A percentile compares a stretch with the other conserved stretches of the same genome.
Conservation (phyloP, 64 coral and sea anemone species). For the Actinia equina region DNA sequence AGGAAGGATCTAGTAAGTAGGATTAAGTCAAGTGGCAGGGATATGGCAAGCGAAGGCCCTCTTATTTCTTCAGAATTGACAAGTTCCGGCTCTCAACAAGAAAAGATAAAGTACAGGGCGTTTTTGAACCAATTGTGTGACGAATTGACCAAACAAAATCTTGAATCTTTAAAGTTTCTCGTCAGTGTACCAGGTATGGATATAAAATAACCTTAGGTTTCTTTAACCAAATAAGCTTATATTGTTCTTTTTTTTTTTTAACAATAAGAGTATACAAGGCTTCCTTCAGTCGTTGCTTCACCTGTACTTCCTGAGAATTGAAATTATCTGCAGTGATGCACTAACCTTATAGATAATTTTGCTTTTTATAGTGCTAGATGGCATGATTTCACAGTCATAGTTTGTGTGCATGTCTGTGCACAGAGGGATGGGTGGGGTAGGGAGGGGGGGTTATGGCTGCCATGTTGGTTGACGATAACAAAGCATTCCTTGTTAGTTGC, state of each 20-base stretch:
- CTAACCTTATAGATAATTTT: too few relatives aligned
- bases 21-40: constrained; percentile 41
- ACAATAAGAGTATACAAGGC: neutral
- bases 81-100: neutral
- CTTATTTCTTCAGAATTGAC: neutral
- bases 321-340: too few relatives aligned
- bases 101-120: constrained; percentile 23
- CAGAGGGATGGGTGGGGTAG: too few relatives aligned
- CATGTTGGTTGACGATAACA: too few relatives aligned
- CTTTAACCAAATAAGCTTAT: neutral
- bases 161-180: constrained; percentile 75
- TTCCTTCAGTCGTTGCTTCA: too few relatives aligned
- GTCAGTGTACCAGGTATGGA: constrained; percentile 70
- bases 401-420: too few relatives aligned
- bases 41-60: constrained; percentile 27
- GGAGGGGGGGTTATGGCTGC: too few relatives aligned
- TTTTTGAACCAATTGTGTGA: constrained; percentile 74
- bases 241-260: neutral
- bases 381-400: too few relatives aligned
- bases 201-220: neutral
- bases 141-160: constrained; percentile 65
- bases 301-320: too few relatives aligned
- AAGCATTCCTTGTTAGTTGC: too few relatives aligned
- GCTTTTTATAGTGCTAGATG: too few relatives aligned
- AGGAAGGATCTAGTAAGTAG: constrained; percentile 68